phyloP scores from a whole-genome alignment of 2,888 invertebrate genomes.

The Opisthograptis luteolata region DNA sequence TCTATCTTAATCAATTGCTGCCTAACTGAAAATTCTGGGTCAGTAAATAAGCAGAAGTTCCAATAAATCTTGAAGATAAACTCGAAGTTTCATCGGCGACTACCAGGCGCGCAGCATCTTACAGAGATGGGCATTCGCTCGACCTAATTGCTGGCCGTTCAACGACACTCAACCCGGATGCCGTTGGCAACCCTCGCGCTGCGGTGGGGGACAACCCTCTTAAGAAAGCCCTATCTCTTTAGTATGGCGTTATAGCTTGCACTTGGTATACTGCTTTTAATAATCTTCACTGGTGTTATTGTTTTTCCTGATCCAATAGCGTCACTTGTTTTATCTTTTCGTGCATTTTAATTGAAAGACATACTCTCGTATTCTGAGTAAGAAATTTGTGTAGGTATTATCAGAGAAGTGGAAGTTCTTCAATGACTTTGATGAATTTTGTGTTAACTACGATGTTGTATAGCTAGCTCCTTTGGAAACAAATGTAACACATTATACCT shows the following conservation, averaged over 20 bases:
- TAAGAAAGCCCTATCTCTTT: conserved; percentile 35
- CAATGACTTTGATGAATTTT: too few relatives aligned
- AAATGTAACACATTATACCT: not conserved
- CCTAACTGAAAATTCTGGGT: not conserved
- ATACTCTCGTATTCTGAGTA: too few relatives aligned
- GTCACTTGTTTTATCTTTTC: not conserved
- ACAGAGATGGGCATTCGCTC: conserved; percentile 59
- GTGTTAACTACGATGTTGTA: too few relatives aligned
- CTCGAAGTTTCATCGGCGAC: conserved; percentile 49
- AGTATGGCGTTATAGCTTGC: conserved; percentile 48
- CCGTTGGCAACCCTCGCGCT: conserved; percentile 56
- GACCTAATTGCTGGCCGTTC: conserved; percentile 77
- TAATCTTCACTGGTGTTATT: conserved; percentile 2
- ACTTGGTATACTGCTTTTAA: conserved; percentile 29
- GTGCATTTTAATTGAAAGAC: not conserved
- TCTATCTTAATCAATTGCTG: too few relatives aligned
- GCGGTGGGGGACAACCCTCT: conserved; percentile 48
- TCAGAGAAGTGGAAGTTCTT: too few relatives aligned
- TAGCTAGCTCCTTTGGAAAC: not conserved
- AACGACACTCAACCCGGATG: conserved; percentile 74
- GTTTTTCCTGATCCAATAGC: not conserved
- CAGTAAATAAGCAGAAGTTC: conserved; percentile 28
- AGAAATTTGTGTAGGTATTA: too few relatives aligned
- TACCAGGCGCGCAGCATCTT: conserved; percentile 45
- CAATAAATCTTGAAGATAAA: conserved; percentile 35